phyloP scores from a whole-genome alignment of 2,113 vertebrate genomes.

The Chunga burmeisteri region DNA sequence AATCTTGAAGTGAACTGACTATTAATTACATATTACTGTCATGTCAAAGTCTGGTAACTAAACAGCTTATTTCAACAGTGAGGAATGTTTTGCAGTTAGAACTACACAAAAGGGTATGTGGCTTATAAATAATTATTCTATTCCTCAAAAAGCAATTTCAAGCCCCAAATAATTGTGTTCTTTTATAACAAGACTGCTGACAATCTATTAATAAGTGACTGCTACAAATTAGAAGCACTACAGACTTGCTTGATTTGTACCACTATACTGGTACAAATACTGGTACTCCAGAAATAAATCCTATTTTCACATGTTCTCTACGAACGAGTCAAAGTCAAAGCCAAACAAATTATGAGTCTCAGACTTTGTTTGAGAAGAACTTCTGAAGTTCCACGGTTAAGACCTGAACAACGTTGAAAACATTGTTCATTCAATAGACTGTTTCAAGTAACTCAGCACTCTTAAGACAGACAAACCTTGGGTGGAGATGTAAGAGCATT shows the following conservation, averaged over 20 bases:
- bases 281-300: not conserved
- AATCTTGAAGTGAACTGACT: not conserved
- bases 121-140: not conserved
- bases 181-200: not conserved
- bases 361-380: not conserved
- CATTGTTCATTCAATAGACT: not conserved
- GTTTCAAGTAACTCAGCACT: not conserved
- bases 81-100: not conserved
- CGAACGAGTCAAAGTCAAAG: not conserved
- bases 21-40: not conserved
- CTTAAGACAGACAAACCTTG: slow-evolving; percentile 80
- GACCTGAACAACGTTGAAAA: not conserved
- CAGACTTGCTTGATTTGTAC: not conserved
- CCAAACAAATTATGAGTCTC: not conserved
- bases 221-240: not conserved
- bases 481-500: slow-evolving; percentile 95
- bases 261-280: not conserved
- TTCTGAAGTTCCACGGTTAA: not conserved
- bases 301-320: not conserved
- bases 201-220: not conserved
- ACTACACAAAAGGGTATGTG: not conserved
- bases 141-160: not conserved
- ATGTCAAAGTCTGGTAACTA: not conserved
- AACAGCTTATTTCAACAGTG: not conserved
- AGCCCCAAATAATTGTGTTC: not conserved